Conservation (phyloP, 2,888 invertebrate species). For the Phania funesta region DNA sequence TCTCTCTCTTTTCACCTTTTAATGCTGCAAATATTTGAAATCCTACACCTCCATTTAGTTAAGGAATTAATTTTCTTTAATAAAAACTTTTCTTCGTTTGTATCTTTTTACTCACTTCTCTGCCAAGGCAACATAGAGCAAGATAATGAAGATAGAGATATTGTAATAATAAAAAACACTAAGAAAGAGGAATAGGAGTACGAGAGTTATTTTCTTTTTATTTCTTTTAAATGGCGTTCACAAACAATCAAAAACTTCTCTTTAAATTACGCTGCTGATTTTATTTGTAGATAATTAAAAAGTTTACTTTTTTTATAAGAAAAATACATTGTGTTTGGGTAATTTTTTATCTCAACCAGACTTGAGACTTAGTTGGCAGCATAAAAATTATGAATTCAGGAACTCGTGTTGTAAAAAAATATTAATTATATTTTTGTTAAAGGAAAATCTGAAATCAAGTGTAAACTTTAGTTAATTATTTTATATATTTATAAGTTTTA, state of each 20-base stretch:
- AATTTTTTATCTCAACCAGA: constrained; percentile 17
- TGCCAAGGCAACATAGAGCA: constrained; percentile 37
- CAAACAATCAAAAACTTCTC: constrained; percentile 24
- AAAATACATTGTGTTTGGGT: neutral
- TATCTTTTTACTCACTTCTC: neutral
- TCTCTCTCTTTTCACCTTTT: neutral
- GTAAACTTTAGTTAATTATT: too few species aligned
- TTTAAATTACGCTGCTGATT: neutral
- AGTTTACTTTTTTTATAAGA: constrained; percentile 22
- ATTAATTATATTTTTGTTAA: neutral
- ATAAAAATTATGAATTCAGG: neutral
- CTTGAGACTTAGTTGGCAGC: neutral
- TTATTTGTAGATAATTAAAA: constrained; percentile 61
- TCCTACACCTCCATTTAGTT: constrained; percentile 45
- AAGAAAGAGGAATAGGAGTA: neutral
- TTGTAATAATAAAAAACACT: neutral
- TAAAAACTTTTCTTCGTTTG: constrained; percentile 35
- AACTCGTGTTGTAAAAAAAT: neutral
- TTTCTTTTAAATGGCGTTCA: constrained; percentile 36
- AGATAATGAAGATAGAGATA: constrained; percentile 43
- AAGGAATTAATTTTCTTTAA: constrained; percentile 59
- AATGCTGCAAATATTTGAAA: constrained; percentile 10
- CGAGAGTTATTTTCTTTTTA: constrained; percentile 29
- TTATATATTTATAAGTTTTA: too few species aligned
- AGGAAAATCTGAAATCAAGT: too few species aligned